Percentiles rank a stretch among this genome's conserved stretches.
These are phyloP conservation scores for Pollenia amentaria DNA, from an alignment of 2,888 invertebrate species.

Conservation along the genomic window DNA sequence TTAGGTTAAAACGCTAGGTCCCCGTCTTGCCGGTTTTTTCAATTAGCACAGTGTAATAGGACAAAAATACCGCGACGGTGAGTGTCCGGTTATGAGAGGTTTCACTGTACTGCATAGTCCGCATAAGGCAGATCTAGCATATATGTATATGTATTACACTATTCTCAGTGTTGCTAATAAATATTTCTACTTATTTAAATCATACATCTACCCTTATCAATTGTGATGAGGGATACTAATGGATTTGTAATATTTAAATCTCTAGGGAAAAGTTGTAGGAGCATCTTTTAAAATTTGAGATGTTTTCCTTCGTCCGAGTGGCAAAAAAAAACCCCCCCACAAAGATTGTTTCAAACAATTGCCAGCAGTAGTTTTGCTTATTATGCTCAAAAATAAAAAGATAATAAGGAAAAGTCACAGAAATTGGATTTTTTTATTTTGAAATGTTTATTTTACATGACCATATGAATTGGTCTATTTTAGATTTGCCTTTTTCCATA, in stretches of 20 bases:
- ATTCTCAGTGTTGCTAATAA: too few relatives aligned
- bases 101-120: too few relatives aligned
- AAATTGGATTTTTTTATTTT: background rate
- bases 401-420: background rate
- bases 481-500: too few relatives aligned
- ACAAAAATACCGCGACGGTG: too few relatives aligned
- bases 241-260: background rate
- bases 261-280: background rate
- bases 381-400: background rate
- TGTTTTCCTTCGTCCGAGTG: background rate
- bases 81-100: too few relatives aligned
- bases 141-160: too few relatives aligned
- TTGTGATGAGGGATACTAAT: background rate
- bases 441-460: background rate
- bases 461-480: too few relatives aligned
- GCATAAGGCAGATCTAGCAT: too few relatives aligned
- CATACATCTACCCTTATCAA: background rate
- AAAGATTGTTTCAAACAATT: slow-evolving; percentile 16
- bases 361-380: slow-evolving; percentile 1
- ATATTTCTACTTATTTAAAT: too few relatives aligned
- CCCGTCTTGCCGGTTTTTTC: too few relatives aligned
- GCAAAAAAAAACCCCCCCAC: slow-evolving; percentile 1
- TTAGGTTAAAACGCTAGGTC: too few relatives aligned
- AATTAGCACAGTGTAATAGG: too few relatives aligned
- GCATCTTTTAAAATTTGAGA: slow-evolving; percentile 1